A percentile compares a stretch with the other conserved stretches of the same genome.
Conservation (phyloP, 2,797 vertebrate species). For the Falco concolor region DNA sequence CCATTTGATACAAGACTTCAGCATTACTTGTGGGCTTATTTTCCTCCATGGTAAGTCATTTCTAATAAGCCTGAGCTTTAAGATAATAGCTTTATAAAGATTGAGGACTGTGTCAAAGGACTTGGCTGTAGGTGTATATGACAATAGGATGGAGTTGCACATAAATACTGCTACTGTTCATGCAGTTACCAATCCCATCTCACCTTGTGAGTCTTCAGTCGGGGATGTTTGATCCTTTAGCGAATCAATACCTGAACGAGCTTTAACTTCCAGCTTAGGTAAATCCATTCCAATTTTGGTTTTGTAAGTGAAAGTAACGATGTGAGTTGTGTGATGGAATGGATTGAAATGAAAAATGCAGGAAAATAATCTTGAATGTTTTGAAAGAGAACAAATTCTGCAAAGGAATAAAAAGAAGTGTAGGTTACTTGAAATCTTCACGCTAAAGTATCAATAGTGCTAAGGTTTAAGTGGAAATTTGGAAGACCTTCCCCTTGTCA, state of each 20-base stretch:
- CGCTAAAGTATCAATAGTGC: neutral
- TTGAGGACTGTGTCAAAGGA: neutral
- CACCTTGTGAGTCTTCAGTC: neutral
- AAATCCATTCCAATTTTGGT: neutral
- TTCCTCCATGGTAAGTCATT: neutral
- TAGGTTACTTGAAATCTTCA: neutral
- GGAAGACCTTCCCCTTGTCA: neutral
- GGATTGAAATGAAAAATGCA: neutral
- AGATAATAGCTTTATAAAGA: neutral
- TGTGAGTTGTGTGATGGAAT: neutral
- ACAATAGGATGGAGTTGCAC: neutral
- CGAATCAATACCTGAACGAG: neutral
- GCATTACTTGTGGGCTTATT: neutral
- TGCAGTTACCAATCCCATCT: neutral
- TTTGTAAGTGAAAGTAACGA: neutral
- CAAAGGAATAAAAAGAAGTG: neutral
- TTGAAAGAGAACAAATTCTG: neutral
- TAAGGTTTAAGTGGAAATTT: neutral
- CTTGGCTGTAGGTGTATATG: neutral
- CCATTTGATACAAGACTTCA: neutral
- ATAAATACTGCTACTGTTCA: neutral
- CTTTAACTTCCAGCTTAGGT: neutral
- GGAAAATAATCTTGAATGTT: neutral
- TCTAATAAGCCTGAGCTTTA: neutral
- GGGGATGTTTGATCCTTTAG: neutral